Conservation (phyloP, 1,140 invertebrate species). For the Cydia splendana region DNA sequence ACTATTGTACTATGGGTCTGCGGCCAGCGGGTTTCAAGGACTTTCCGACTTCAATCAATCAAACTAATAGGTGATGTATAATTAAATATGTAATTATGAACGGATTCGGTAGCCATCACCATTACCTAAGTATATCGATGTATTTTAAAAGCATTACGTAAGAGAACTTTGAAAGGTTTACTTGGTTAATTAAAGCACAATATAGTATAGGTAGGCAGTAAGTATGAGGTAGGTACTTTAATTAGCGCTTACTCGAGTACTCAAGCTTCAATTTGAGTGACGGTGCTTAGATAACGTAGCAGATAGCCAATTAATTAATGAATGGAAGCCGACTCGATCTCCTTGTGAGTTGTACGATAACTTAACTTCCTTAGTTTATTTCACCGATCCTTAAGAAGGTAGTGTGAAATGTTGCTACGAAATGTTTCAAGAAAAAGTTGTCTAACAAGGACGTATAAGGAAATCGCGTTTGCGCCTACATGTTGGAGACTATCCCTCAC, state of each 20-base stretch:
- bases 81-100: background rate
- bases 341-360: background rate
- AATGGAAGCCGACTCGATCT: too few species aligned
- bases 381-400: background rate
- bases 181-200: background rate
- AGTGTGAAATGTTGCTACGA: background rate
- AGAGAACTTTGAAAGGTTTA: background rate
- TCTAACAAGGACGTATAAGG: background rate
- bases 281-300: too few species aligned
- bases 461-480: background rate
- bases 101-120: background rate
- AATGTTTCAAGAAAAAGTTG: background rate
- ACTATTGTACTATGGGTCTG: constrained; percentile 15
- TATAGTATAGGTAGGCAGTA: background rate
- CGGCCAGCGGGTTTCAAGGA: constrained; percentile 5
- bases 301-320: too few species aligned
- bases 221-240: too few species aligned
- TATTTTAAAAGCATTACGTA: constrained; percentile 3
- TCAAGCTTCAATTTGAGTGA: too few species aligned
- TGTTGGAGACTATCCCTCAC: background rate
- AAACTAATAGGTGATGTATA: background rate
- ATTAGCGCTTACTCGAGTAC: background rate
- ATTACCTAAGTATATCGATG: background rate
- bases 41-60: constrained; percentile 6
- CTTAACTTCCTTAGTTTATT: background rate